phyloP scores from a whole-genome alignment of 1,140 invertebrate genomes.

The Episyrphus balteatus region DNA sequence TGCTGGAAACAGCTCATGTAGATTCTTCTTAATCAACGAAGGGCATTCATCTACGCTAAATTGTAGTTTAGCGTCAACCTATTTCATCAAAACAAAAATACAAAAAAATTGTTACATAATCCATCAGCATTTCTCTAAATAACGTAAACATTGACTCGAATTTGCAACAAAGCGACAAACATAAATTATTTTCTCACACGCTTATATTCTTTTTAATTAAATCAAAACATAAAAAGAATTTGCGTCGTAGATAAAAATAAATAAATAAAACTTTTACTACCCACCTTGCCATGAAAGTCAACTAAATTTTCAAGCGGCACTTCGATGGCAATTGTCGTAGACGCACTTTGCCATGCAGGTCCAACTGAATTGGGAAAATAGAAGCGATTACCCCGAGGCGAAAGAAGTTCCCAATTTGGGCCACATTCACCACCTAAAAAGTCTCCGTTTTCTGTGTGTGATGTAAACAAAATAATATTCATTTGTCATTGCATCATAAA shows the following conservation, averaged over 20 bases:
- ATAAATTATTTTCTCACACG: slow-evolving; percentile 1
- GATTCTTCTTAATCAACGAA: slow-evolving; percentile 46
- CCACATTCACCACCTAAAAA: slow-evolving; percentile 20
- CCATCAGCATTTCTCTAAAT: too few relatives aligned
- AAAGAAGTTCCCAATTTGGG: slow-evolving; percentile 51
- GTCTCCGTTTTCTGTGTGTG: slow-evolving; percentile 10
- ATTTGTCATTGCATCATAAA: neutral
- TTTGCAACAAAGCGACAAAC: neutral
- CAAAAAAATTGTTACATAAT: neutral
- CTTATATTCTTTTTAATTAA: neutral
- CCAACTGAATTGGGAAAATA: slow-evolving; percentile 58
- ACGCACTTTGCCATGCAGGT: slow-evolving; percentile 46
- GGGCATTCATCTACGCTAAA: slow-evolving; percentile 52
- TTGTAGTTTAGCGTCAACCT: slow-evolving; percentile 9
- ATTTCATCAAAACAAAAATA: neutral
- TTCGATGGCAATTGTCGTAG: slow-evolving; percentile 38
- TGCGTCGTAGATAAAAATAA: neutral
- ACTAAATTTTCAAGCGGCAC: slow-evolving; percentile 31
- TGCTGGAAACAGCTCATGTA: slow-evolving; percentile 53
- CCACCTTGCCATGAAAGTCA: slow-evolving; percentile 16
- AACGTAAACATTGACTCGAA: too few relatives aligned
- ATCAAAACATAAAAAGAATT: neutral
- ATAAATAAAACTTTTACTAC: neutral
- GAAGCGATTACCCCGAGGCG: slow-evolving; percentile 52
- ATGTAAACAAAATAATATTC: neutral